Percentiles rank a stretch among this genome's conserved stretches.
Evolutionary conservation across 2,797 vertebrate species (phyloP).

Genomic region (Rhinatrema bivittatum): DNA sequence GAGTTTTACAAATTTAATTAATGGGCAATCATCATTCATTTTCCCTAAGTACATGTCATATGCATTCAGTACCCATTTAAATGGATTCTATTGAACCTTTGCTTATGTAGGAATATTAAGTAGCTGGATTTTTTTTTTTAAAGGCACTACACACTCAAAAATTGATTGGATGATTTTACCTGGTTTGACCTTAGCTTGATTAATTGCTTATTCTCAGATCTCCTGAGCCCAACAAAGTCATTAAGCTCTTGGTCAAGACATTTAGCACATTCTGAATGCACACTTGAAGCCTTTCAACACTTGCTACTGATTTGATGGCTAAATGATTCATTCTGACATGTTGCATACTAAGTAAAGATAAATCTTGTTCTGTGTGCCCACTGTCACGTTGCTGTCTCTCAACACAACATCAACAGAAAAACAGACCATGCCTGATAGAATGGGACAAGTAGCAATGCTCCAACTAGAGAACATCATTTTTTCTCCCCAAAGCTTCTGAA

Average conservation of each 20-base stretch:
- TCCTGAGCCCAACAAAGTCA: neutral
- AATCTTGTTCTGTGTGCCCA: neutral
- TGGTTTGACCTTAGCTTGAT: conserved; percentile 3
- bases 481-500: too few species aligned
- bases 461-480: too few species aligned
- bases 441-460: too few species aligned
- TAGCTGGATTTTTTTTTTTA: too few species aligned
- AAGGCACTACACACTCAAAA: too few species aligned
- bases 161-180: neutral
- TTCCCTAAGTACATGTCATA: too few species aligned
- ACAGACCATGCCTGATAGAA: too few species aligned
- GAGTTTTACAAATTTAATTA: too few species aligned
- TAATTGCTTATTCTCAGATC: neutral
- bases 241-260: conserved; percentile 6
- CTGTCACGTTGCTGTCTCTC: conserved; percentile 1
- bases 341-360: neutral
- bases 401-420: neutral
- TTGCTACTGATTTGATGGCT: conserved; percentile 2
- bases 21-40: too few species aligned
- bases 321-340: conserved; percentile 13
- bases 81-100: too few species aligned
- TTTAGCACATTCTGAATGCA: neutral
- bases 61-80: too few species aligned
- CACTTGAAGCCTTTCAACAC: neutral
- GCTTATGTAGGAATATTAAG: too few species aligned